These are phyloP conservation scores for Pogonus chalceus DNA, from an alignment of 1,140 invertebrate species.

Conservation along the genomic window DNA sequence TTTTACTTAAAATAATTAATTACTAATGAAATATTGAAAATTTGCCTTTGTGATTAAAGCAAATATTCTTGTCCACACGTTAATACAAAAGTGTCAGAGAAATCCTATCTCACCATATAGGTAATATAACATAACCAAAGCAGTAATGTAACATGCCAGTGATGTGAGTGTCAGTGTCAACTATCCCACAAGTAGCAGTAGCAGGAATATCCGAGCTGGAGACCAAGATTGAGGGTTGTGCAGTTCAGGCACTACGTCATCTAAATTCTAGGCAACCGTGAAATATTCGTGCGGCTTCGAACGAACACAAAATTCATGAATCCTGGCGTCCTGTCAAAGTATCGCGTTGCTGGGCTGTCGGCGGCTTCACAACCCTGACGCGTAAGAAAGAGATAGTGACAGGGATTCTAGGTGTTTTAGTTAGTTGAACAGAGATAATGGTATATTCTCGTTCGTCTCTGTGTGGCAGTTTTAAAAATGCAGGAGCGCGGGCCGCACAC, in stretches of 20 bases:
- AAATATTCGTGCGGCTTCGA: not conserved
- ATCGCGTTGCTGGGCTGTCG: not conserved
- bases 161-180: not conserved
- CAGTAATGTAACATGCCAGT: not conserved
- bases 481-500: conserved; percentile 27
- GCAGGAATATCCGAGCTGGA: not conserved
- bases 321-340: conserved; percentile 4
- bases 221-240: not conserved
- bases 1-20: too few species aligned
- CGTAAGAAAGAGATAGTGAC: not conserved
- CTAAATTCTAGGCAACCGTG: too few species aligned
- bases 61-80: too few species aligned
- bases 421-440: not conserved
- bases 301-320: conserved; percentile 2
- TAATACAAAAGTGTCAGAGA: not conserved
- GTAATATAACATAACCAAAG: not conserved
- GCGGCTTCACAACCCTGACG: too few species aligned
- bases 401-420: not conserved
- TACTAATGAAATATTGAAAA: too few species aligned
- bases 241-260: not conserved
- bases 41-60: too few species aligned
- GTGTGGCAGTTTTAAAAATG: conserved; percentile 26
- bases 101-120: not conserved
- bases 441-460: not conserved
- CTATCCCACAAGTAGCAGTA: not conserved